Base-by-base conservation (phyloP, 2,113 vertebrate genomes). In the Calyptomena viridis region DNA sequence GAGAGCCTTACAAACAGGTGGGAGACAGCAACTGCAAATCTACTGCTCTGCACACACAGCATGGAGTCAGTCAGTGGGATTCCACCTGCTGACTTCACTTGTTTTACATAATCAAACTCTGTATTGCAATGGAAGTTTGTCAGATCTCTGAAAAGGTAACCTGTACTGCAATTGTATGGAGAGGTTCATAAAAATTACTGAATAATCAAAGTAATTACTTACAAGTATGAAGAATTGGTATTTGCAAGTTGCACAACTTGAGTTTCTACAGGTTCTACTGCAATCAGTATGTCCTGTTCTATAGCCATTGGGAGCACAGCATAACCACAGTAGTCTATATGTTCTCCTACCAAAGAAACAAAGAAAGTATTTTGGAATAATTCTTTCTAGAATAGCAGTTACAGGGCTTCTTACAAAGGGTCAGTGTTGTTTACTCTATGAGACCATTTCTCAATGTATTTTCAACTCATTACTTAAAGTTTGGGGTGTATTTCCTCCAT, bases 301-400 rank as follows among this genome's bases (percentile, higher is more conserved):
- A 99, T 98, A 58, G 99, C 99, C 99, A 99, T 99, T 0, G 99
- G 99, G 83, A 99, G 98, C 72, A 99, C 99, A 86, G 99, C 98
- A 82, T 99, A 99, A 9, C 99, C 99, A 93, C 99, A 99, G 89
- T 99, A 99, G 96, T 99, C 99, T 84, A 99, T 99, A 89, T 99
- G 99, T 90, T 99, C 99, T 76, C 99, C 99, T 99, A 86, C 14
- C 44, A 79, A 94, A 91, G 81, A 91, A 81, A 85, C 71, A 77
- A 90, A 55, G 87, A 44, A 94, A 91, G 52, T 35, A 62, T 31
- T 90, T 74, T 79, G 24, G 25, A 87, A 40, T 66, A 60, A 72
- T 24, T 59, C 8, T 80, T 82, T 53, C 44, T 73, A 67, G 24
- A 78, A 47, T 11, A 86, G 49, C 24, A 72, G 33, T 46, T 85